A percentile compares a stretch with the other conserved stretches of the same genome.
Evolutionary conservation across 2,888 invertebrate species (phyloP).

Genomic region (Clunio marinus): DNA sequence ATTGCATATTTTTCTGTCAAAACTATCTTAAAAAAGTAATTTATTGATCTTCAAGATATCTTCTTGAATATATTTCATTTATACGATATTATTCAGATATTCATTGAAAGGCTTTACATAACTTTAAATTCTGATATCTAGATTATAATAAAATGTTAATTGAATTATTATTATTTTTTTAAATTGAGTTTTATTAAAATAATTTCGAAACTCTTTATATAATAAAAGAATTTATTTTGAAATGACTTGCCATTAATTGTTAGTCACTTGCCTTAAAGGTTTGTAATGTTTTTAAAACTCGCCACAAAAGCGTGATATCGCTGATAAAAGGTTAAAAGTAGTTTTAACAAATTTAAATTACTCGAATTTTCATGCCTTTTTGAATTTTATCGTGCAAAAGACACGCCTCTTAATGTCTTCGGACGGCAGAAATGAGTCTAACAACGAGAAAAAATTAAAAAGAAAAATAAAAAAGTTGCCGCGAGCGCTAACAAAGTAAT

Average conservation of each 20-base stretch:
- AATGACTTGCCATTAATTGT: not conserved
- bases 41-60: too few species aligned
- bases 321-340: constrained; percentile 3
- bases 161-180: too few species aligned
- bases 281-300: not conserved
- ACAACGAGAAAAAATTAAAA: constrained; percentile 1
- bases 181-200: too few species aligned
- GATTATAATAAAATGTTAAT: too few species aligned
- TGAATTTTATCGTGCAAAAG: constrained; percentile 29
- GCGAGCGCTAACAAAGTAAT: constrained; percentile 38
- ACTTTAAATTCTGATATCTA: too few species aligned
- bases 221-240: not conserved
- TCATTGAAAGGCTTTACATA: too few species aligned
- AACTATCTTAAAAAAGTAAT: too few species aligned
- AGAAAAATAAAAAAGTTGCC: constrained; percentile 26
- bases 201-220: too few species aligned
- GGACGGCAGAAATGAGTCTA: constrained; percentile 15
- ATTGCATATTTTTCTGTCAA: too few species aligned
- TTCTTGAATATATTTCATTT: too few species aligned
- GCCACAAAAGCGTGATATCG: not conserved
- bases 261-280: not conserved
- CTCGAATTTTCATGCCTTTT: not conserved
- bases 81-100: too few species aligned
- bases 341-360: constrained; percentile 8
- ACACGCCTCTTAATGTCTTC: constrained; percentile 24